Base-by-base conservation (phyloP, 2,888 invertebrate species). In the Hartigia nigra region DNA sequence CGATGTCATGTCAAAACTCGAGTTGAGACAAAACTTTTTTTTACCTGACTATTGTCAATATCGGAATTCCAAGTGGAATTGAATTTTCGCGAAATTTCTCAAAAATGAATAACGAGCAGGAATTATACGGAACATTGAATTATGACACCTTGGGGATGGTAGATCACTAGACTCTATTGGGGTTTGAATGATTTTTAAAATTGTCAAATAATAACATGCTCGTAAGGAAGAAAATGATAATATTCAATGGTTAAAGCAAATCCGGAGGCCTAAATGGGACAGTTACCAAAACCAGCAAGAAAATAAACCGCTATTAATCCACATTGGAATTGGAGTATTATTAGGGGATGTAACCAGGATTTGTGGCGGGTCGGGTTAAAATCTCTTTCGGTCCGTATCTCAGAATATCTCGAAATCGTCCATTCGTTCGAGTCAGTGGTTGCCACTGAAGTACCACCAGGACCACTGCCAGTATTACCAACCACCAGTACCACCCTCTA, bases 301-400 rank as follows among this genome's bases (percentile, higher is more conserved):
- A 87, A 89, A 90, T 91, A 91, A 91, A 91, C 88, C 89, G 85
- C 90, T 88, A 91, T 91, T 91, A 91, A 91, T 91, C 91, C 91
- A 90, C 89, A 91, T 89, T 87, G 91, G 90, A 90, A 91, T 91
- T 91, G 91, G 55, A 91, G 91, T 91, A 90, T 91, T 90, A 91
- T 91, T 90, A 89, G 88, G 89, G 91, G 89, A 89, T 88, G 88
- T 88, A 90, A 83, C 85, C 83, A 84, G 91, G 91, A 91, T 91
- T 91, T 91, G 88, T 85, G 87, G 87, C 85, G 84, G 87, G 87
- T 88, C 89, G 88, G 89, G 90, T 90, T 90, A 88, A 91, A 91
- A 89, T 89, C 90, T 88, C 89, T 87, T 87, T 86, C 84, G 84
- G 82, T 81, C 84, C 83, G 89, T 90, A 90, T 90, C 90, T 88